Evolutionary conservation across 1,140 invertebrate genomes (phyloP).

Genomic region (Drosophila orosa): DNA sequence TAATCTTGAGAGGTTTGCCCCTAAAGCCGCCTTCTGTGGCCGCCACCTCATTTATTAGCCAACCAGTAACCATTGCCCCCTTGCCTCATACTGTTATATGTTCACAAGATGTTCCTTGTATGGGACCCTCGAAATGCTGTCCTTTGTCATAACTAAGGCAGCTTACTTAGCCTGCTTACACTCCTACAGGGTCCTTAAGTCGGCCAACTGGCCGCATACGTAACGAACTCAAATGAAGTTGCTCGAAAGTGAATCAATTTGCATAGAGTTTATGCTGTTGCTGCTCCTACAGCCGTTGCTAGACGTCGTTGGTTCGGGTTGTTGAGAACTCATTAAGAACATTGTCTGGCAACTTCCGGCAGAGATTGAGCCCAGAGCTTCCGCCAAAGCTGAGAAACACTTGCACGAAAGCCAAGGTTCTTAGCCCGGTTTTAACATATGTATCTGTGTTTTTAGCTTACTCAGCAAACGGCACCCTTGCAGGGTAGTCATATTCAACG

Average conservation of each 20-base stretch:
- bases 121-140: conserved; percentile 26
- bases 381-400: conserved; percentile 35
- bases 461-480: conserved; percentile 29
- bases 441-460: conserved; percentile 16
- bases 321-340: conserved; percentile 69
- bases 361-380: conserved; percentile 31
- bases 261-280: conserved; percentile 66
- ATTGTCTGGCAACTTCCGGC: conserved; percentile 43
- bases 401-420: conserved; percentile 36
- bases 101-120: conserved; percentile 32
- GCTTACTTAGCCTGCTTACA: conserved; percentile 43
- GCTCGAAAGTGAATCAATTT: conserved; percentile 69
- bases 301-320: conserved; percentile 19
- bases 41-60: conserved; percentile 69
- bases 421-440: conserved; percentile 17
- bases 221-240: conserved; percentile 80
- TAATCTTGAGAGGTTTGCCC: conserved; percentile 15
- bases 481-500: conserved; percentile 21
- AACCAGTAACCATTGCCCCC: conserved; percentile 27
- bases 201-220: conserved; percentile 63
- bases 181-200: conserved; percentile 22
- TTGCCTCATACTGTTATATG: conserved; percentile 5
- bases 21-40: conserved; percentile 31
- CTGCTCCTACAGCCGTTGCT: conserved; percentile 29
- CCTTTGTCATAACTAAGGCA: conserved; percentile 56